These are phyloP conservation scores for Dicrurus megarhynchus DNA, from an alignment of 2,113 vertebrate species.

Conservation along the genomic window DNA sequence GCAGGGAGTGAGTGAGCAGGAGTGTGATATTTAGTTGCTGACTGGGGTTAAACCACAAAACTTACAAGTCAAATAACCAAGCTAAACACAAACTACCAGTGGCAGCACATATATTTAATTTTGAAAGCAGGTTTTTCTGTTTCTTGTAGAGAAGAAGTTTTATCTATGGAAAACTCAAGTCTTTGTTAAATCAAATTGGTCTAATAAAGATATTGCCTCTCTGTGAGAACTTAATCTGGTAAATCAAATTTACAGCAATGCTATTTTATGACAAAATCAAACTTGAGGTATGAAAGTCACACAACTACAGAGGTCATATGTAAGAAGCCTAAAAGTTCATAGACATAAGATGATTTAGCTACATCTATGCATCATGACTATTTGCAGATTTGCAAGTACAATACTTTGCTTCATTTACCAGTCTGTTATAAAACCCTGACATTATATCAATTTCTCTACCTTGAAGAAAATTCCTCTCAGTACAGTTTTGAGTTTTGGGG, in stretches of 20 bases:
- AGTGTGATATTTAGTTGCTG: background rate
- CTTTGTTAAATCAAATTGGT: background rate
- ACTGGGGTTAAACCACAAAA: background rate
- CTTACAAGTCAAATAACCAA: background rate
- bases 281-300: background rate
- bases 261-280: background rate
- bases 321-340: background rate
- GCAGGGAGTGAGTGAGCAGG: accelerated
- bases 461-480: background rate
- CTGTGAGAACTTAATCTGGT: background rate
- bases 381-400: background rate
- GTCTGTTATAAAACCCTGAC: background rate
- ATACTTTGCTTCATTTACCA: background rate
- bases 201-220: background rate
- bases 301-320: background rate
- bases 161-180: background rate
- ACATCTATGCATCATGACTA: accelerated
- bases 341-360: background rate
- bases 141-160: background rate
- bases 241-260: background rate
- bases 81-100: background rate
- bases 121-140: background rate
- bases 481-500: background rate
- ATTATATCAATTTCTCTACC: background rate
- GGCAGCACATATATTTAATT: background rate